These are phyloP conservation scores for Coenonympha arcania DNA, from an alignment of 2,888 invertebrate genomes.

Conservation along the genomic window DNA sequence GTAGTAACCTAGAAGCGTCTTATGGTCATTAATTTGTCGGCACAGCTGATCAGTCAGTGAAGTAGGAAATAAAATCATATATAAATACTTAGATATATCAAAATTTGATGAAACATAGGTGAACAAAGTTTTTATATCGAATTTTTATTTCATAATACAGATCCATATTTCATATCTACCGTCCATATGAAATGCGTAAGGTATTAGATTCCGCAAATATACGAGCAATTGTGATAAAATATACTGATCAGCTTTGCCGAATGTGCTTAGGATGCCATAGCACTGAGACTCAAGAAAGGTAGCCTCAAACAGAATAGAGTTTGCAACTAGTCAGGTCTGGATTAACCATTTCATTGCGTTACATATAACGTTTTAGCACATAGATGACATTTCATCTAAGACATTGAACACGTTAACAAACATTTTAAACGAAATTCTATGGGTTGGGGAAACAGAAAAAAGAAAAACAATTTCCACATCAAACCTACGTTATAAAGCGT, in stretches of 20 bases:
- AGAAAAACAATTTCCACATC: slow-evolving; percentile 53
- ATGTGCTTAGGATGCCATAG: slow-evolving; percentile 60
- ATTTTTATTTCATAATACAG: too few species aligned
- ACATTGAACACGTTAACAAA: slow-evolving; percentile 59
- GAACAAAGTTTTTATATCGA: too few species aligned
- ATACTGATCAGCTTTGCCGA: slow-evolving; percentile 28
- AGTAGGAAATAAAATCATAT: not conserved
- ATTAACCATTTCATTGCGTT: slow-evolving; percentile 70
- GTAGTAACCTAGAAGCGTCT: slow-evolving; percentile 71
- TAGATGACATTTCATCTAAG: slow-evolving; percentile 60
- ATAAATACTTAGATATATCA: not conserved
- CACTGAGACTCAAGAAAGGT: slow-evolving; percentile 50
- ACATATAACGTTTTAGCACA: slow-evolving; percentile 74
- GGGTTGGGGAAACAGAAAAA: slow-evolving; percentile 56
- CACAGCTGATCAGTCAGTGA: slow-evolving; percentile 49
- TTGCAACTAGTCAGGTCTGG: slow-evolving; percentile 61
- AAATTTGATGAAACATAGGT: not conserved
- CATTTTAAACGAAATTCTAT: slow-evolving; percentile 45
- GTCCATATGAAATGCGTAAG: too few species aligned
- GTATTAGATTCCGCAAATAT: too few species aligned
- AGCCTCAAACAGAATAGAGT: slow-evolving; percentile 53
- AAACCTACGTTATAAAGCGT: slow-evolving; percentile 61
- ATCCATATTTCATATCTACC: too few species aligned
- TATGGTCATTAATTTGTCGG: slow-evolving; percentile 52
- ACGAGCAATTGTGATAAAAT: too few species aligned